These are phyloP conservation scores for Aethina tumida DNA, from an alignment of 1,140 invertebrate species.

Conservation along the genomic window DNA sequence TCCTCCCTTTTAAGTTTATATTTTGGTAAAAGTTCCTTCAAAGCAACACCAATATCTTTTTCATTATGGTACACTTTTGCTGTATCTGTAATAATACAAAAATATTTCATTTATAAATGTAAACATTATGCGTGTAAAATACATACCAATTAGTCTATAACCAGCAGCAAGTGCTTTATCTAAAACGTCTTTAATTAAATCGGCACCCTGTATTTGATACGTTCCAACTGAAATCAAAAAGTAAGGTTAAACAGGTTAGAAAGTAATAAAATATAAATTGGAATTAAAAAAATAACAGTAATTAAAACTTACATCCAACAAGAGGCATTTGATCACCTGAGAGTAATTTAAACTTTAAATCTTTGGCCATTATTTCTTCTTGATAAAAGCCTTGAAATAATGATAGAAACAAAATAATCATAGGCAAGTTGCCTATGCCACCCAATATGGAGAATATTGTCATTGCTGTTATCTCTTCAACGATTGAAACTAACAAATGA, in stretches of 20 bases:
- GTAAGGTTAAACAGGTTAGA: constrained; percentile 11
- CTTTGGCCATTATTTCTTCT: constrained; percentile 16
- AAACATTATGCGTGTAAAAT: constrained; percentile 9
- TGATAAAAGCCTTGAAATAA: too few species aligned
- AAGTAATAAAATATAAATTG: background rate
- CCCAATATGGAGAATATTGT: too few species aligned
- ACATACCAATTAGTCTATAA: constrained; percentile 48
- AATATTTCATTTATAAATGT: constrained; percentile 9
- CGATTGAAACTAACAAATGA: too few species aligned
- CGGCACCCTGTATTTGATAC: constrained; percentile 36
- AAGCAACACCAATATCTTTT: constrained; percentile 49
- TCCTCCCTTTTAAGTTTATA: constrained; percentile 55
- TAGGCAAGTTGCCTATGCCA: too few species aligned
- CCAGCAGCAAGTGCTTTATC: constrained; percentile 44
- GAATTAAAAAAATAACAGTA: constrained; percentile 8
- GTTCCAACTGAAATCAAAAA: constrained; percentile 41
- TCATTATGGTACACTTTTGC: constrained; percentile 68
- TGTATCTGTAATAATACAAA: constrained; percentile 48
- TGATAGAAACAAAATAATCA: too few species aligned
- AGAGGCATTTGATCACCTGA: constrained; percentile 28
- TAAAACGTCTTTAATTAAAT: constrained; percentile 38
- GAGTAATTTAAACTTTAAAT: constrained; percentile 25
- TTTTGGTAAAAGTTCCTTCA: constrained; percentile 50
- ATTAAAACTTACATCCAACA: constrained; percentile 28
- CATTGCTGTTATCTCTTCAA: too few species aligned